Base-by-base conservation (phyloP, 2,113 vertebrate species). In the Turdus rufiventris region DNA sequence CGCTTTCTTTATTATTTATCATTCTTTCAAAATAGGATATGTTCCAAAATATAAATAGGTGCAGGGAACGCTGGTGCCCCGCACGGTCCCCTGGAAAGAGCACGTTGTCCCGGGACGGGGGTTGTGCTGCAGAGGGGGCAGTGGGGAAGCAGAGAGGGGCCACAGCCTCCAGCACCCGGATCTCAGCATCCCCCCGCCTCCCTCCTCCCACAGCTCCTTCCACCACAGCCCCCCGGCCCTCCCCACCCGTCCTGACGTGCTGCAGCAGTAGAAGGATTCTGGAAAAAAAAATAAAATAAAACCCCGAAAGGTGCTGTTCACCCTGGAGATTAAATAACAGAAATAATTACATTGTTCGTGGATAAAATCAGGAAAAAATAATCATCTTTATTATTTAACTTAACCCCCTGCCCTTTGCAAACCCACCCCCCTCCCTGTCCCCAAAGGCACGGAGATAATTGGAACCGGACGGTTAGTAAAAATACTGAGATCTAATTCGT, bases 311-410 rank as follows among this genome's bases (percentile, higher is more conserved):
- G 85, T 93, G 96, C 94, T 91, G 93, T 93, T 96, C 95, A 97
- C 96, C 97, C 88, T 21, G 84, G 96, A 94, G 96, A 93, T 96
- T 97, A 98, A 98, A 98, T 96, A 96, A 98, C 95, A 97, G 95
- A 96, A 97, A 97, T 93, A 94, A 97, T 97, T 97, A 97, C 95
- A 97, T 97, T 98, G 97, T 95, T 97, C 84, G 65, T 95, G 94
- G 95, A 96, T 97, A 96, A 97, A 97, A 97, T 97, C 97, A 97
- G 97, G 97, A 97, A 97, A 98, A 97, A 97, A 98, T 97, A 98
- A 95, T 97, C 94, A 97, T 98, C 96, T 98, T 98, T 98, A 98
- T 97, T 96, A 97, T 98, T 98, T 98, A 97, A 98, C 96, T 98
- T 98, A 97, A 96, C 96, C 97, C 97, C 83, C 71, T 91, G 79